Evolutionary conservation across 1,140 invertebrate species (phyloP).

Genomic region (Pseudomyrmex cubaensis): DNA sequence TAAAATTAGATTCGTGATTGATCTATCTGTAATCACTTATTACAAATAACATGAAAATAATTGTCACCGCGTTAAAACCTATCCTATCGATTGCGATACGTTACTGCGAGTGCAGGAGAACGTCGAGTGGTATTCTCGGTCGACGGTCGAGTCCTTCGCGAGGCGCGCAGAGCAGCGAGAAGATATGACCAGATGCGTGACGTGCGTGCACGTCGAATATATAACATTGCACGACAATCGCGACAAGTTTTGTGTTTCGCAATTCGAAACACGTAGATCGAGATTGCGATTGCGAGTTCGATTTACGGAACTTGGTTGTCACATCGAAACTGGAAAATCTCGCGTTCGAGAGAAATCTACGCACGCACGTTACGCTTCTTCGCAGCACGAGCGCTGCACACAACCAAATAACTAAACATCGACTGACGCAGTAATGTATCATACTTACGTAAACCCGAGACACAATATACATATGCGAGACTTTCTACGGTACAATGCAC

Average conservation of each 20-base stretch:
- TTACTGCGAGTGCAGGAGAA: conserved; percentile 9
- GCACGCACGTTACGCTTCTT: not conserved
- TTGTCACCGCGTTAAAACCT: not conserved
- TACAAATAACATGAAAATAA: not conserved
- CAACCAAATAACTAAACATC: not conserved
- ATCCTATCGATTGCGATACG: not conserved
- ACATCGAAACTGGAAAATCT: not conserved
- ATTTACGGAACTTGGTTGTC: not conserved
- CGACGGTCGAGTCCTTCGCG: not conserved
- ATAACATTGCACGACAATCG: not conserved
- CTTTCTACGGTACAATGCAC: not conserved
- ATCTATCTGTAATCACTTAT: no score
- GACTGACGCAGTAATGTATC: not conserved
- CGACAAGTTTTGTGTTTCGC: not conserved
- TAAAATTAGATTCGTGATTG: no score
- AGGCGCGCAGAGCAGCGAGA: not conserved
- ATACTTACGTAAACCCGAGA: conserved; percentile 12
- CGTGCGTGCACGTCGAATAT: not conserved
- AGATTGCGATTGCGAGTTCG: not conserved
- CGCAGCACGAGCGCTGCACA: not conserved
- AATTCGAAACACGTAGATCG: not conserved
- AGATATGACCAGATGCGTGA: not conserved
- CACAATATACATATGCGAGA: not conserved
- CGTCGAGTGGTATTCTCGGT: conserved; percentile 1
- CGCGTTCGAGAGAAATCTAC: not conserved